phyloP scores from a whole-genome alignment of 1,140 invertebrate genomes.

The Ylistrum balloti region DNA sequence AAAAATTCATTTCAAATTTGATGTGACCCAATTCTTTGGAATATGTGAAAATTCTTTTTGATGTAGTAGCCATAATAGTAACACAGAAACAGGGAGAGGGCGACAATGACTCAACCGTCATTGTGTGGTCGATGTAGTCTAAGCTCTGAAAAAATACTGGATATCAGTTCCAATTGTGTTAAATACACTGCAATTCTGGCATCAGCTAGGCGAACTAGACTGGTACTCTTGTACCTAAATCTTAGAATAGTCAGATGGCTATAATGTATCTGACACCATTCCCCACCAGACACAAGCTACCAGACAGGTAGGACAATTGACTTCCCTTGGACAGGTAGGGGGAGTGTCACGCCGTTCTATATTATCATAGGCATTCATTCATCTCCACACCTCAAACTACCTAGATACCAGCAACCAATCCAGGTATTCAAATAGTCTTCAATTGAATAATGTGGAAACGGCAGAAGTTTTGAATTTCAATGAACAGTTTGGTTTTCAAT shows the following conservation, averaged over 20 bases:
- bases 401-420: neutral
- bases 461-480: neutral
- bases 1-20: neutral
- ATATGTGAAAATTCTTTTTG: neutral
- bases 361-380: neutral
- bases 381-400: neutral
- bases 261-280: neutral
- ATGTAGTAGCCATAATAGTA: neutral
- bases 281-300: neutral
- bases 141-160: no score
- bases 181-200: no score
- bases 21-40: neutral
- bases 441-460: neutral
- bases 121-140: neutral
- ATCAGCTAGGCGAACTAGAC: no score
- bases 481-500: neutral
- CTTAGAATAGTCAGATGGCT: neutral
- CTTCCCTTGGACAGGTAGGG: neutral
- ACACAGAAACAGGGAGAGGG: no score
- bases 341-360: neutral
- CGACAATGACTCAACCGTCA: neutral
- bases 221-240: neutral
- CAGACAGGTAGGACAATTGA: no score
- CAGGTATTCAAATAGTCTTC: constrained; percentile 9
- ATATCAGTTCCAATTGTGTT: no score